These are phyloP conservation scores for Entomyzon cyanotis DNA, from an alignment of 2,113 vertebrate species.

Conservation along the genomic window DNA sequence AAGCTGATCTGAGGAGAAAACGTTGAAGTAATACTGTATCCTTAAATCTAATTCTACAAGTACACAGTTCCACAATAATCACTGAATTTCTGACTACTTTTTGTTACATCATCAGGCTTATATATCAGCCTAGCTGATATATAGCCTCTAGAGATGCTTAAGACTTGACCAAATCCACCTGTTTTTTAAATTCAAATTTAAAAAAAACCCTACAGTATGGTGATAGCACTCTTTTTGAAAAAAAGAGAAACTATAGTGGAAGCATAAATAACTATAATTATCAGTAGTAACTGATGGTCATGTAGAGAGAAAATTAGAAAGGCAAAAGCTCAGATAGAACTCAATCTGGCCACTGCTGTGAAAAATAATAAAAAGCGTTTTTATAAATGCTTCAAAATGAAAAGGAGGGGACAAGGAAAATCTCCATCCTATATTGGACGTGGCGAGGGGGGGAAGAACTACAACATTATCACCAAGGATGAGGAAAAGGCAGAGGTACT, in stretches of 20 bases:
- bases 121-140: neutral
- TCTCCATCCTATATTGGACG: too few relatives aligned
- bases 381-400: too few relatives aligned
- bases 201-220: neutral
- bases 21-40: neutral
- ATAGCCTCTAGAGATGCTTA: neutral
- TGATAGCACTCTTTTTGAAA: neutral
- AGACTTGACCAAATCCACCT: neutral
- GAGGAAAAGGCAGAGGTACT: too few relatives aligned
- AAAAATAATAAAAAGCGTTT: too few relatives aligned
- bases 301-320: too few relatives aligned
- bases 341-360: too few relatives aligned
- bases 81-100: neutral
- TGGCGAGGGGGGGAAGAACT: too few relatives aligned
- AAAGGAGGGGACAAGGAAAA: too few relatives aligned
- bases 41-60: neutral
- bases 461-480: too few relatives aligned
- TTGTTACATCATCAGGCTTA: neutral
- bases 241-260: neutral
- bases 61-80: neutral
- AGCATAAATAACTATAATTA: neutral
- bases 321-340: too few relatives aligned
- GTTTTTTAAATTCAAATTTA: neutral
- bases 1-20: neutral
- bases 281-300: too few relatives aligned